phyloP scores from a whole-genome alignment of 1,140 invertebrate species.

The Drosophila lowei region DNA sequence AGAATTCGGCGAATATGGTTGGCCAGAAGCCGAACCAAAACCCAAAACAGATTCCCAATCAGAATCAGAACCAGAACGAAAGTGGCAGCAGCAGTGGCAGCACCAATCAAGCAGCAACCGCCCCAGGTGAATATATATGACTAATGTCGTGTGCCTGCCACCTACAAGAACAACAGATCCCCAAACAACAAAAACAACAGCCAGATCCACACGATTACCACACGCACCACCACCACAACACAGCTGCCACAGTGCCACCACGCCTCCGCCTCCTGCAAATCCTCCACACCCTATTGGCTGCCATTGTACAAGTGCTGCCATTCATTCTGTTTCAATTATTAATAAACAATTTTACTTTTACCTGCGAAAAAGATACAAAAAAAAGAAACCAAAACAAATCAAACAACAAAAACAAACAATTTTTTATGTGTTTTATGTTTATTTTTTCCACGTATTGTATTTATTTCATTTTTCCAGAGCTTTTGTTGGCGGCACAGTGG shows the following conservation, averaged over 20 bases:
- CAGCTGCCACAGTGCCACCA: constrained; percentile 22
- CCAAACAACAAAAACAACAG: constrained; percentile 30
- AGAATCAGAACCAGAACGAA: constrained; percentile 23
- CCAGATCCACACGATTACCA: constrained; percentile 35
- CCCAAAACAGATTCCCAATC: constrained; percentile 16
- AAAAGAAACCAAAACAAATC: constrained; percentile 42
- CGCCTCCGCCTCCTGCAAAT: constrained; percentile 46
- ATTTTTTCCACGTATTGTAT: constrained; percentile 10
- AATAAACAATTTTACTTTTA: constrained; percentile 69
- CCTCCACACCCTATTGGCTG: constrained; percentile 41
- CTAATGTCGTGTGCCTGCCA: constrained; percentile 66
- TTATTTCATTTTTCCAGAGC: constrained; percentile 40
- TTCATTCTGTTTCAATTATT: constrained; percentile 39
- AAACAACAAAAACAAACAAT: constrained; percentile 49
- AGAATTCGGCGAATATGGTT: constrained; percentile 1
- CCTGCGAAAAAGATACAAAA: constrained; percentile 54
- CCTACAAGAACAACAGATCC: constrained; percentile 45
- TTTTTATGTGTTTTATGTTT: constrained; percentile 48
- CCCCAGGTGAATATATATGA: constrained; percentile 77
- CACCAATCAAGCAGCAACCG: constrained; percentile 32
- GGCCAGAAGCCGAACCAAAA: constrained; percentile 26
- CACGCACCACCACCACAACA: constrained; percentile 13
- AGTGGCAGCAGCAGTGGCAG: constrained; percentile 52
- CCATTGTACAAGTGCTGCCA: constrained; percentile 59
- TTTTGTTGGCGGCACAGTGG: constrained; percentile 16